Evolutionary conservation across 92 coral and sea anemone species (phyloP).

Genomic region (Pocillopora grandis): DNA sequence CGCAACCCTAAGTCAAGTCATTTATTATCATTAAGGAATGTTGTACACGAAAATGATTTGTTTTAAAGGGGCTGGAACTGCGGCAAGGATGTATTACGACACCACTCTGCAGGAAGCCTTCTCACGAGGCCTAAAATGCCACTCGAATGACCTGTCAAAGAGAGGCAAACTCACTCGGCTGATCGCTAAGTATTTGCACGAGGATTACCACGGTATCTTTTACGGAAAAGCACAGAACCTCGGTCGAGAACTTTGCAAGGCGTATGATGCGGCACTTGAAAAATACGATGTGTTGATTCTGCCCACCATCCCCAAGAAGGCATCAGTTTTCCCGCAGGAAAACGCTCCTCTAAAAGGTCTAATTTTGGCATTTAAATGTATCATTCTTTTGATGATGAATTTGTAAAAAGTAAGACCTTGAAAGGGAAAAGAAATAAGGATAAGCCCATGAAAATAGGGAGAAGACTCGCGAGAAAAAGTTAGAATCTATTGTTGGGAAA

Average conservation of each 20-base stretch:
- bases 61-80: conserved; percentile 45
- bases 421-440: no score
- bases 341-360: conserved; percentile 52
- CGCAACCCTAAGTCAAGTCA: no score
- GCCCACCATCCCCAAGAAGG: conserved; percentile 72
- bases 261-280: conserved; percentile 67
- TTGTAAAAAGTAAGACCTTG: no score
- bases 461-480: no score
- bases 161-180: conserved; percentile 18
- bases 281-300: conserved; percentile 69
- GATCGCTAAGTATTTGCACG: conserved; percentile 48
- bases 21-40: no score
- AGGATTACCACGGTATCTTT: conserved; percentile 50
- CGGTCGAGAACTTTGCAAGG: conserved; percentile 58
- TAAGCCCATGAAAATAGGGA: no score
- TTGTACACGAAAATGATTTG: not conserved
- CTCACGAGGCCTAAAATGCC: conserved; percentile 70
- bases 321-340: conserved; percentile 50
- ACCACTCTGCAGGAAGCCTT: conserved; percentile 63
- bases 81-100: conserved; percentile 66
- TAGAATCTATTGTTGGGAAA: no score
- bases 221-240: conserved; percentile 77
- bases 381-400: no score
- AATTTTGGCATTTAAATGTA: not conserved
- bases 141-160: conserved; percentile 46